Conservation (phyloP, 2,888 invertebrate species). For the Chalcosyrphus nemorum region DNA sequence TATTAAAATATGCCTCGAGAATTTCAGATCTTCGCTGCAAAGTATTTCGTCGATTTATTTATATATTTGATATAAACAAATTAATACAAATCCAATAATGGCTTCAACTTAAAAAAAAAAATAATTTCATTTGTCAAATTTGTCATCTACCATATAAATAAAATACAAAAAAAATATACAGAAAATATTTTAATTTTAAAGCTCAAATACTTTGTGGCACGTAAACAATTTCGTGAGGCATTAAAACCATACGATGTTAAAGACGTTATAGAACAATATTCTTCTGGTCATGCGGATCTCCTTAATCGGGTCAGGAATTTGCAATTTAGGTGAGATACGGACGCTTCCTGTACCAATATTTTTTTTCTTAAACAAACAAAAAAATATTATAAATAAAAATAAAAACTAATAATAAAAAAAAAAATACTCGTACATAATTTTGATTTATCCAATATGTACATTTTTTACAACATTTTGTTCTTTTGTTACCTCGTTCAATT, state of each 20-base stretch:
- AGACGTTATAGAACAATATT: slow-evolving; percentile 97
- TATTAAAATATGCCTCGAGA: slow-evolving; percentile 32
- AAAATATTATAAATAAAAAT: slow-evolving; percentile 18
- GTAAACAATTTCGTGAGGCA: slow-evolving; percentile 95
- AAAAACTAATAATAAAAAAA: slow-evolving; percentile 13
- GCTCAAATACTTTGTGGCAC: slow-evolving; percentile 94
- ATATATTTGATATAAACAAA: slow-evolving; percentile 27
- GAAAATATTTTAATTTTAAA: slow-evolving; percentile 81
- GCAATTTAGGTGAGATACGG: slow-evolving; percentile 88
- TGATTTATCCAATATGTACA: slow-evolving; percentile 57
- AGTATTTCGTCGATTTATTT: slow-evolving; percentile 73
- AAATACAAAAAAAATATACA: slow-evolving; percentile 25
- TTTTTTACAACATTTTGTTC: slow-evolving; percentile 45
- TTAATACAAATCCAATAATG: neutral
- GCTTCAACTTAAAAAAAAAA: slow-evolving; percentile 1
- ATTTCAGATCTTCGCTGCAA: slow-evolving; percentile 72
- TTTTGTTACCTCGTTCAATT: slow-evolving; percentile 28
- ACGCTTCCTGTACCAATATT: slow-evolving; percentile 59
- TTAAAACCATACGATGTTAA: slow-evolving; percentile 96
- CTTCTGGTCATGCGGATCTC: slow-evolving; percentile 93
- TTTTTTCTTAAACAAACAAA: slow-evolving; percentile 30
- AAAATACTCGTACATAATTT: slow-evolving; percentile 49
- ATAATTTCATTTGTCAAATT: neutral
- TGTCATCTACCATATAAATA: slow-evolving; percentile 15
- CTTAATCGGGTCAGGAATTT: slow-evolving; percentile 93